A percentile compares a stretch with the other conserved stretches of the same genome.
Conservation (phyloP, 92 coral and sea anemone genomes). For the Muricea muricata region DNA sequence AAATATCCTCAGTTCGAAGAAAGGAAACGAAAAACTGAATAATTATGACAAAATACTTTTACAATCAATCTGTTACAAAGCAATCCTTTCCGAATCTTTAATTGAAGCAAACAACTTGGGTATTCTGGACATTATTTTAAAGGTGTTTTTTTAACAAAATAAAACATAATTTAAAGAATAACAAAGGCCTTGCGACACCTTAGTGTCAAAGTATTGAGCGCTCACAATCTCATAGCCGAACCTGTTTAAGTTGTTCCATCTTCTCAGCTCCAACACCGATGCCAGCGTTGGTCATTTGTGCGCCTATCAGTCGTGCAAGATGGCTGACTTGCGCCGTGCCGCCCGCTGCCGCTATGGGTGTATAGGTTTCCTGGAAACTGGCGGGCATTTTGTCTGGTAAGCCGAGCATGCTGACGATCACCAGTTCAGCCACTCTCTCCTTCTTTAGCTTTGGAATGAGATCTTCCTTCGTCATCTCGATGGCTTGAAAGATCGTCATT, state of each 20-base stretch:
- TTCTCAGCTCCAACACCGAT: conserved; percentile 94
- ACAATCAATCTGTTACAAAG: no score
- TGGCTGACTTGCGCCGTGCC: conserved; percentile 98
- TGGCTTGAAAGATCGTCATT: conserved; percentile 94
- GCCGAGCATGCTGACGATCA: conserved; percentile 92
- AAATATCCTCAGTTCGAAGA: no score
- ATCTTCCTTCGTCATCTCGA: conserved; percentile 93
- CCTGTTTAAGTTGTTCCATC: conserved; percentile 92
- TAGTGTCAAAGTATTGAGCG: no score
- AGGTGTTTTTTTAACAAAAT: no score
- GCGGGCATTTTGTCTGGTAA: conserved; percentile 92
- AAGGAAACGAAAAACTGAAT: no score
- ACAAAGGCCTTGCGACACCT: no score
- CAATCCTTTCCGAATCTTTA: no score
- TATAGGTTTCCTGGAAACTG: conserved; percentile 94
- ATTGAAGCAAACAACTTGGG: no score
- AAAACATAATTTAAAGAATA: no score
- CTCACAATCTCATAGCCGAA: background rate
- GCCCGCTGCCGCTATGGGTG: conserved; percentile 99
- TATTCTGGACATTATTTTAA: no score
- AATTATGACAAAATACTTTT: no score
- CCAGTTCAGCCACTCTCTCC: conserved; percentile 90
- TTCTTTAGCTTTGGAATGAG: conserved; percentile 85
- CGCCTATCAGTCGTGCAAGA: conserved; percentile 89
- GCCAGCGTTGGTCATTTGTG: conserved; percentile 94